Evolutionary conservation across 2,113 vertebrate genomes (phyloP).

Genomic region (Rhinolophus sinicus): DNA sequence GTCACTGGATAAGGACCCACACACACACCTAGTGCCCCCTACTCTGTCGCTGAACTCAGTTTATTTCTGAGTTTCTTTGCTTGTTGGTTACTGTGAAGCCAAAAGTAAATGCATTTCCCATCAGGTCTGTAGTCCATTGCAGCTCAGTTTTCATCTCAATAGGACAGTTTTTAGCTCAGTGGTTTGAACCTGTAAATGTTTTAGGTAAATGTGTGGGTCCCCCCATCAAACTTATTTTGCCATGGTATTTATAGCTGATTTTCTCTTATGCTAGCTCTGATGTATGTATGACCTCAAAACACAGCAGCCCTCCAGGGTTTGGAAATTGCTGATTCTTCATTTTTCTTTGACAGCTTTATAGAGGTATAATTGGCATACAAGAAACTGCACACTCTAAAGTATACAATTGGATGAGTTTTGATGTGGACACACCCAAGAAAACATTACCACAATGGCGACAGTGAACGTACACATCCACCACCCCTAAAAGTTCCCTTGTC

Average conservation of each 20-base stretch:
- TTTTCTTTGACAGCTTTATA: background rate
- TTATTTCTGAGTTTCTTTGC: background rate
- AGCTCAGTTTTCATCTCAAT: background rate
- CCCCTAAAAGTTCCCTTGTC: background rate
- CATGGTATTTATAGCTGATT: background rate
- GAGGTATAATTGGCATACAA: background rate
- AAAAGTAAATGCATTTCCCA: slow-evolving; percentile 1
- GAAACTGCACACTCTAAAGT: background rate
- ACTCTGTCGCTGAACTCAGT: background rate
- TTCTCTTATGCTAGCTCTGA: background rate
- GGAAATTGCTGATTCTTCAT: background rate
- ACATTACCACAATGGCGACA: background rate
- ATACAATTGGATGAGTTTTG: background rate
- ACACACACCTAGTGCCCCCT: background rate
- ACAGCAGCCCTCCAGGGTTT: background rate
- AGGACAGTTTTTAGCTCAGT: background rate
- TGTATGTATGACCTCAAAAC: background rate
- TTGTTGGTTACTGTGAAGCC: background rate
- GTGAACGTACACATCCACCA: background rate
- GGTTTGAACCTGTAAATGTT: background rate
- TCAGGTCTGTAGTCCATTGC: background rate
- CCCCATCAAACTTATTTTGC: background rate
- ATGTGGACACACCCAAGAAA: background rate
- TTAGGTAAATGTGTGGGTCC: background rate
- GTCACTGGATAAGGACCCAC: slow-evolving; percentile 62